Base-by-base conservation (phyloP, 2,888 invertebrate species). In the Electrophaes corylata region DNA sequence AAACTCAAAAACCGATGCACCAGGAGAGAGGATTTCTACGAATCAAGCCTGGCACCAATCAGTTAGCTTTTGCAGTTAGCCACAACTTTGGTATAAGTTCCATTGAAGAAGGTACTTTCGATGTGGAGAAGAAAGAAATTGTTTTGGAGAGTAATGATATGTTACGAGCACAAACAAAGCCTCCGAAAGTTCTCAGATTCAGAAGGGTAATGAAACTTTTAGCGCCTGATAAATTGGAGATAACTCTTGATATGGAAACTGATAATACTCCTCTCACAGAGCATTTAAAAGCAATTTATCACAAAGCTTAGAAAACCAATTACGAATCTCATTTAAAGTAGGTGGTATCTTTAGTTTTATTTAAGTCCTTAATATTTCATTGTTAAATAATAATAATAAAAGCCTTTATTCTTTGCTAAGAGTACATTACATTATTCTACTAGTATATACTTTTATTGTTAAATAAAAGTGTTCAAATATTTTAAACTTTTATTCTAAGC, bases 61-160 rank as follows among this genome's bases (percentile, higher is more conserved):
- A 92, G 31, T 70, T 94, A 0, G 87, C 93, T 0, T 89, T 94
- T 11, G 72, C 93, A 4, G 83, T 93, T 3, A 92, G 94, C 52
- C 94, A 95, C 67, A 94, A 94, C 78, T 93, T 94, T 70, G 94
- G 94, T 11, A 67, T 94, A 1, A 89, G 92, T 0, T 92, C 93
- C 0, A 70, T 94, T 0, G 94, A 95, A 75, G 94, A 94, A 80
- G 94, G 94, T 0, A 65, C 57, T 0, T 75, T 62, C 45, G 92
- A 86, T 84, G 87, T 76, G 0, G 84, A 80, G 14, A 75, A 68
- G 0, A 84, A 85, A 33, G 93, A 94, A 48, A 78, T 85, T 10
- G 76, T 90, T 0, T 70, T 94, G 3, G 85, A 91, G 61, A 92
- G 92, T 5, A 85, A 83, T 0, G 80, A 82, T 26, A 74, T 94